Evolutionary conservation across 2,888 invertebrate species (phyloP), one percentile per base, ranked within the genome.

Genomic region (Pedicia rivosa): DNA sequence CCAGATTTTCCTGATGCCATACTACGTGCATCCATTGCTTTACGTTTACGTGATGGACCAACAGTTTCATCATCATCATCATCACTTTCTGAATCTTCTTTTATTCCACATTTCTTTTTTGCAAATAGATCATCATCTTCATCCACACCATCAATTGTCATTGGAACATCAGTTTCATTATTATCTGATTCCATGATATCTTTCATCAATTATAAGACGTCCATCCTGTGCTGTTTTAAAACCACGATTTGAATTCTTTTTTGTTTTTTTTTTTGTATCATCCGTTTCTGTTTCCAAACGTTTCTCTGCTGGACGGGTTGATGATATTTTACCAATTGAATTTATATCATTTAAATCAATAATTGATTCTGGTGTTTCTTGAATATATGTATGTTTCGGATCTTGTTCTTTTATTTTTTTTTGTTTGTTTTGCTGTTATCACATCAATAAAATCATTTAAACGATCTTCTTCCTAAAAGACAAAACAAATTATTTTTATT

Each of bases 301-400:
- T n/a, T n/a, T n/a, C n/a, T n/a, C n/a, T n/a, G n/a, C n/a, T n/a
- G n/a, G n/a, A n/a, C n/a, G n/a, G n/a, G n/a, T n/a, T n/a, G n/a
- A n/a, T 39, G 78, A 69, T 40, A 92, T 84, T 61, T 81, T 87
- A 53, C 79, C 78, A 39, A 78, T 68, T 15, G 81, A 77, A 10
- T 77, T 70, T 2, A 82, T 74, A 63, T 91, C 91, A 44, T 81
- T 78, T 51, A 94, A 72, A 57, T 94, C 92, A 24, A 91, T 74
- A 49, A 92, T 87, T 43, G 77, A 75, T 44, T 84, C 83, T 3
- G 72, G 73, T 47, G 74, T 75, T 54, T 92, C 92, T 50, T 81
- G 76, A 47, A 92, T 82, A 75, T 81, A 91, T 1, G 82, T 76
- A 44, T 62, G 56, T 9, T 29, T 20, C 9, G 29, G 22, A n/a